Evolutionary conservation across 2,888 invertebrate genomes (phyloP).

Genomic region (Cephus sareptanus): DNA sequence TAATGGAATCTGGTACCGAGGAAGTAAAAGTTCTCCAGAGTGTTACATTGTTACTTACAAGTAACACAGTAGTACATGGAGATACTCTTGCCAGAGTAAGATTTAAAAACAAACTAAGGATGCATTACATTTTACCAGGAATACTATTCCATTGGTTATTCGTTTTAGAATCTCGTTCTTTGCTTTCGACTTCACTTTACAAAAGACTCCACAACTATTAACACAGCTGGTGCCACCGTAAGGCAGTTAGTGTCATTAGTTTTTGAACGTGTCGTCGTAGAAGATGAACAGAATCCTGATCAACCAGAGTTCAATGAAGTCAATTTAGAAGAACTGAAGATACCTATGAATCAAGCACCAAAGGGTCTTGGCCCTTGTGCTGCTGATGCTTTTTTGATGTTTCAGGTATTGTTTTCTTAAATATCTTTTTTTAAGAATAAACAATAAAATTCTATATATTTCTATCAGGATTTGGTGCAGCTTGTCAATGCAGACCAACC

Average conservation of each 20-base stretch:
- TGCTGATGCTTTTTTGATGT: conserved; percentile 92
- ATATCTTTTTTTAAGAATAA: not conserved
- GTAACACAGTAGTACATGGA: conserved; percentile 95
- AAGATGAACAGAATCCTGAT: conserved; percentile 72
- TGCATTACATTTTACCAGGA: not conserved
- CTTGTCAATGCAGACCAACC: conserved; percentile 97
- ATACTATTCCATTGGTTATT: not conserved
- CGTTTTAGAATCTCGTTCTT: conserved; percentile 85
- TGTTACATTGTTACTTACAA: conserved; percentile 92
- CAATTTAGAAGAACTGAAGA: conserved; percentile 83
- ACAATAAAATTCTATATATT: conserved; percentile 18
- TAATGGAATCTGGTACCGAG: conserved; percentile 94
- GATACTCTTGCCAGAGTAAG: conserved; percentile 92
- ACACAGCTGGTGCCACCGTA: conserved; percentile 98
- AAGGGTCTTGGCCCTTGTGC: conserved; percentile 89
- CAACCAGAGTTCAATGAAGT: conserved; percentile 65
- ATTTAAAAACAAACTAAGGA: not conserved
- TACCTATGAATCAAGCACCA: conserved; percentile 80
- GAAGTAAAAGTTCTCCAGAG: conserved; percentile 97
- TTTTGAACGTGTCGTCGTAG: conserved; percentile 85
- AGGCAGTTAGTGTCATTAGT: conserved; percentile 93
- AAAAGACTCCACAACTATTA: conserved; percentile 93
- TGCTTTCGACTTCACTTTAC: conserved; percentile 97
- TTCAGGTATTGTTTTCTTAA: conserved; percentile 75
- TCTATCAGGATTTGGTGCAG: conserved; percentile 88